Conservation (phyloP, 2,113 vertebrate species). For the Mesitornis unicolor region DNA sequence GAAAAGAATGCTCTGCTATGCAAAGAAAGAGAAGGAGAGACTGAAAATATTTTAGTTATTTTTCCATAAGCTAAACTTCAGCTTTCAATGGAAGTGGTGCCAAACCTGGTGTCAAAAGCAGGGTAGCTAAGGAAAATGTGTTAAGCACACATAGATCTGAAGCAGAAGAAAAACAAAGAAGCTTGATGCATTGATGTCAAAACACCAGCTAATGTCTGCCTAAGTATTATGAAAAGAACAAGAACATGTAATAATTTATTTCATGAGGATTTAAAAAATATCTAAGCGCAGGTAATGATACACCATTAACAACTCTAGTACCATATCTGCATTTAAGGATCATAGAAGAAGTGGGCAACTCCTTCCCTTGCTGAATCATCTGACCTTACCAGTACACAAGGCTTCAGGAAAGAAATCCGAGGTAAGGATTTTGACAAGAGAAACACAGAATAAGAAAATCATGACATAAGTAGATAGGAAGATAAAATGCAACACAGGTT, state of each 20-base stretch:
- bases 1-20: neutral
- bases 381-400: neutral
- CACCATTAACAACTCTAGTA: neutral
- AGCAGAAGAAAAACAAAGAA: neutral
- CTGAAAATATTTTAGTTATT: neutral
- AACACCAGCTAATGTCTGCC: neutral
- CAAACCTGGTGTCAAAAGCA: neutral
- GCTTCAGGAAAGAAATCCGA: neutral
- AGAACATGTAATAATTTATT: neutral
- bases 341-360: neutral
- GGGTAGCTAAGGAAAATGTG: neutral
- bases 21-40: neutral
- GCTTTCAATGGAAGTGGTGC: neutral
- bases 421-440: neutral
- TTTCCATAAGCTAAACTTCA: neutral
- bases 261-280: neutral
- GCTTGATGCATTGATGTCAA: accelerated
- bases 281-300: neutral
- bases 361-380: neutral
- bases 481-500: conserved; percentile 42
- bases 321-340: neutral
- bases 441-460: neutral
- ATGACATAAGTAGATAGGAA: neutral
- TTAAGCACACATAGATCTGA: neutral
- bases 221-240: neutral